Conservation (phyloP, 2,888 invertebrate genomes). For the Pollenia griseotomentosa region DNA sequence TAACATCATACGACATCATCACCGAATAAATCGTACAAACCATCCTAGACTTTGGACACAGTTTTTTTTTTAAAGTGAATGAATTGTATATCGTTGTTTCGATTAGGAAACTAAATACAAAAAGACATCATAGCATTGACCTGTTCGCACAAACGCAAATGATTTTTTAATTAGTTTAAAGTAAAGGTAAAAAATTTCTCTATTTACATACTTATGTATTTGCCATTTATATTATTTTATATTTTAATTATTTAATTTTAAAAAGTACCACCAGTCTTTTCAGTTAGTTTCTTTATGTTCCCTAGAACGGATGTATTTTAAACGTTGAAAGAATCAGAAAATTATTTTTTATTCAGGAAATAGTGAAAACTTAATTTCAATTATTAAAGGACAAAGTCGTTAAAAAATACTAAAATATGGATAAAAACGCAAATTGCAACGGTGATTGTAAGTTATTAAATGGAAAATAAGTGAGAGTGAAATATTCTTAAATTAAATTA, state of each 20-base stretch:
- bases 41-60: constrained; percentile 21
- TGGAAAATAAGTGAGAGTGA: constrained; percentile 8
- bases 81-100: constrained; percentile 29
- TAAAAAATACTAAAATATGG: constrained; percentile 44
- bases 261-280: constrained; percentile 33
- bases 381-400: constrained; percentile 36
- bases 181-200: background rate
- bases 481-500: background rate
- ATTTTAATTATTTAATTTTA: constrained; percentile 45
- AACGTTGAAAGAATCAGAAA: constrained; percentile 1
- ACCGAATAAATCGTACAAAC: background rate
- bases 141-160: constrained; percentile 9
- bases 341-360: constrained; percentile 8
- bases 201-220: constrained; percentile 64
- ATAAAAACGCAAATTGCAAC: constrained; percentile 44
- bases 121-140: constrained; percentile 6
- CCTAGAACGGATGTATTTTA: constrained; percentile 77
- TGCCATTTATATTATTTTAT: constrained; percentile 34
- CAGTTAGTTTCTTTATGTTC: constrained; percentile 58
- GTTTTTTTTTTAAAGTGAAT: background rate
- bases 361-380: constrained; percentile 2
- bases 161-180: constrained; percentile 43
- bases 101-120: constrained; percentile 16
- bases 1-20: constrained; percentile 14
- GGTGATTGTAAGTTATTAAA: constrained; percentile 62